Conservation (phyloP, 2,797 vertebrate species). For the Tragopan temminckii region DNA sequence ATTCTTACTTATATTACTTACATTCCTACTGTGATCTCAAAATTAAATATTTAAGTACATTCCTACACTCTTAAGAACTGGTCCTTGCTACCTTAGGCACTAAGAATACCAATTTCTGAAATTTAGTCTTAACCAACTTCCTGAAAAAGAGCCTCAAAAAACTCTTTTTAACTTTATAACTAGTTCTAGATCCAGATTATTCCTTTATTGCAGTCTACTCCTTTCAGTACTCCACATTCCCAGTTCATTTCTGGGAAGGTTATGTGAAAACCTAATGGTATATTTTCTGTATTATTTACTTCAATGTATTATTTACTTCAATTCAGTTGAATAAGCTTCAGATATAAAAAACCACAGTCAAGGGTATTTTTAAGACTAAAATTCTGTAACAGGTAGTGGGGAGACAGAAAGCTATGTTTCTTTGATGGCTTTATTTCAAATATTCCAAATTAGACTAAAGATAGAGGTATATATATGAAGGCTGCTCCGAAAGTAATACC, state of each 20-base stretch:
- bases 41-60: background rate
- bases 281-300: background rate
- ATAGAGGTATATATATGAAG: background rate
- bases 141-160: background rate
- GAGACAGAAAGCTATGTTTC: accelerated
- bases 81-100: background rate
- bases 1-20: background rate
- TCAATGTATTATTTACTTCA: background rate
- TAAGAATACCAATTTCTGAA: background rate
- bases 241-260: background rate
- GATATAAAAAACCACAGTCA: background rate
- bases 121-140: background rate
- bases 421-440: accelerated
- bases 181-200: background rate
- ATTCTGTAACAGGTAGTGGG: background rate
- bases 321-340: accelerated
- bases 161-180: background rate
- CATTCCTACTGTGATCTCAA: background rate
- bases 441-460: background rate
- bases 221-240: background rate
- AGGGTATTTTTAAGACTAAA: background rate
- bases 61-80: background rate
- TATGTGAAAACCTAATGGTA: background rate
- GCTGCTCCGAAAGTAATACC: too few species aligned
- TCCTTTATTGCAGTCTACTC: background rate